phyloP scores from a whole-genome alignment of 2,113 vertebrate genomes.

The Solenodon paradoxus region DNA sequence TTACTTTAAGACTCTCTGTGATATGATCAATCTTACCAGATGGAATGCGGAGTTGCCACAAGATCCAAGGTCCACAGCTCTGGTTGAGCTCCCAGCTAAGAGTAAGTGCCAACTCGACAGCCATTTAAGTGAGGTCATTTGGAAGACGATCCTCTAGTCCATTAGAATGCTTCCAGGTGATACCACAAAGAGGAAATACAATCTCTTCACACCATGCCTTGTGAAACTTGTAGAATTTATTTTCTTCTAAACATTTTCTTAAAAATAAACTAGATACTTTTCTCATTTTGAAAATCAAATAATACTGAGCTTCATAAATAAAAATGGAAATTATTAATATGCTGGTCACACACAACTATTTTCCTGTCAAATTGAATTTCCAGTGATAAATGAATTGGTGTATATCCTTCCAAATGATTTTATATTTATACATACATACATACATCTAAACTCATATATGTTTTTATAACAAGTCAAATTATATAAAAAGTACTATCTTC shows the following conservation, averaged over 20 bases:
- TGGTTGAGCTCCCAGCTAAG: neutral
- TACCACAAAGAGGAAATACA: neutral
- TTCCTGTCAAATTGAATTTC: neutral
- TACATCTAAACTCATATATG: neutral
- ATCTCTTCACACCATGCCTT: neutral
- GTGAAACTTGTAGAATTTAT: neutral
- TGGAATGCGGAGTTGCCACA: neutral
- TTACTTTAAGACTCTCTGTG: neutral
- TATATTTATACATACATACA: neutral
- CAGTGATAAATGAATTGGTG: neutral
- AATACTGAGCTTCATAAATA: neutral
- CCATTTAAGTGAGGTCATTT: neutral
- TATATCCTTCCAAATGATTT: neutral
- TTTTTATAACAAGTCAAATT: neutral
- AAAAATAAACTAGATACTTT: neutral
- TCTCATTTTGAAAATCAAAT: neutral
- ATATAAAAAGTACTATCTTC: neutral
- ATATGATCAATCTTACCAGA: neutral
- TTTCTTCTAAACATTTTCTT: neutral
- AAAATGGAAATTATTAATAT: neutral
- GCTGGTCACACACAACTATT: neutral
- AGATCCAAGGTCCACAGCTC: neutral
- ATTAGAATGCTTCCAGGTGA: neutral
- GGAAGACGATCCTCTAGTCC: neutral
- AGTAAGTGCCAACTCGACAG: neutral